Evolutionary conservation across 2,797 vertebrate genomes (phyloP).

Genomic region (Ceryle rudis): DNA sequence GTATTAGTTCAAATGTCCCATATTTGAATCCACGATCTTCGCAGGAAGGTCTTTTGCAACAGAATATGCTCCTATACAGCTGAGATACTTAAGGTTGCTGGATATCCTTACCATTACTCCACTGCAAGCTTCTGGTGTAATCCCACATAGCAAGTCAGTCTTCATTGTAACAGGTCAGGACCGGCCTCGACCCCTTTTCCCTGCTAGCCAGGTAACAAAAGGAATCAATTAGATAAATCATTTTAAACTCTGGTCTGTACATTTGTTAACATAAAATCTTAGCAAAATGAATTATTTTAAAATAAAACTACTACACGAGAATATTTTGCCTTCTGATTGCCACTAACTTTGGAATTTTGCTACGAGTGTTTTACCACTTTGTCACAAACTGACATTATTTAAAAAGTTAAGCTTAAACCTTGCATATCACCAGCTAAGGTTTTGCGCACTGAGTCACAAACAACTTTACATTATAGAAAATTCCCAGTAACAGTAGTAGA

Average conservation of each 20-base stretch:
- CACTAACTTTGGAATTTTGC: constrained; percentile 65
- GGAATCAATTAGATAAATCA: constrained; percentile 92
- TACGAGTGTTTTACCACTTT: constrained; percentile 56
- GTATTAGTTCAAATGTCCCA: constrained; percentile 87
- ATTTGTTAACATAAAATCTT: constrained; percentile 79
- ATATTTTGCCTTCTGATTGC: constrained; percentile 70
- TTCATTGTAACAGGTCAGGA: constrained; percentile 95
- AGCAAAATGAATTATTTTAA: constrained; percentile 63
- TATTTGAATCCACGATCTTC: constrained; percentile 89
- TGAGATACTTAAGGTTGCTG: constrained; percentile 89
- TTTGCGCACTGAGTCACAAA: constrained; percentile 68
- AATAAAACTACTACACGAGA: constrained; percentile 72
- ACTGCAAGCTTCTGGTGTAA: constrained; percentile 90
- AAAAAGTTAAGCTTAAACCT: constrained; percentile 65
- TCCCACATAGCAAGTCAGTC: constrained; percentile 94
- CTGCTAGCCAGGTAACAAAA: constrained; percentile 99
- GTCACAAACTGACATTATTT: constrained; percentile 82
- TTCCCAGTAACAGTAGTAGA: constrained; percentile 54
- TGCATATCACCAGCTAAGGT: constrained; percentile 33
- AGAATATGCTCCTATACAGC: constrained; percentile 92
- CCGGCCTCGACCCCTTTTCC: constrained; percentile 93
- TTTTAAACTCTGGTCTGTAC: constrained; percentile 82
- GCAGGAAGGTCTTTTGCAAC: constrained; percentile 86
- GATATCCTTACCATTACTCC: constrained; percentile 95
- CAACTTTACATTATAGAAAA: constrained; percentile 66